phyloP scores from a whole-genome alignment of 2,797 vertebrate species.

The Platalea minor region DNA sequence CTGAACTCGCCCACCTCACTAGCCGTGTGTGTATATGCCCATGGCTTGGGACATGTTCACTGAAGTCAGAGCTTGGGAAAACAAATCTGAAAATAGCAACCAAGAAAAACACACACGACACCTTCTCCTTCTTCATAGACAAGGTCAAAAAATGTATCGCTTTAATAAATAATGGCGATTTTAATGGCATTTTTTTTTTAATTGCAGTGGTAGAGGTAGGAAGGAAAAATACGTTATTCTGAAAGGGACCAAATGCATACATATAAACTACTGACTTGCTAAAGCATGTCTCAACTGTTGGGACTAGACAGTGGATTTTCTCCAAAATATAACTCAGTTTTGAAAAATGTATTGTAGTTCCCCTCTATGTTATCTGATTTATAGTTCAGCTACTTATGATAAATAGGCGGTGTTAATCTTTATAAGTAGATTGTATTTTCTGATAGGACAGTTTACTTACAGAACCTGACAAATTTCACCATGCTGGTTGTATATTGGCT shows the following conservation, averaged over 20 bases:
- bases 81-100: background rate
- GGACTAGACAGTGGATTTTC: background rate
- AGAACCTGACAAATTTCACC: background rate
- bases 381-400: background rate
- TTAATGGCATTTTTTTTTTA: background rate
- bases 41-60: fast-evolving
- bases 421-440: background rate
- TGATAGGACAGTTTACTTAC: background rate
- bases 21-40: background rate
- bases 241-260: background rate
- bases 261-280: background rate
- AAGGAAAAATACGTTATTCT: background rate
- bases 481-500: background rate
- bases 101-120: background rate
- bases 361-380: background rate
- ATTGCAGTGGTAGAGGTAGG: background rate
- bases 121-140: background rate
- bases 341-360: background rate
- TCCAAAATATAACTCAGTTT: conserved; percentile 4
- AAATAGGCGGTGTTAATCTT: background rate
- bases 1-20: background rate
- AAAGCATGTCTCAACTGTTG: background rate
- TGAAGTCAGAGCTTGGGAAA: background rate
- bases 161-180: background rate
- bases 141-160: background rate